phyloP scores from a whole-genome alignment of 2,797 vertebrate genomes.

The Typhlichthys eigenmanni region DNA sequence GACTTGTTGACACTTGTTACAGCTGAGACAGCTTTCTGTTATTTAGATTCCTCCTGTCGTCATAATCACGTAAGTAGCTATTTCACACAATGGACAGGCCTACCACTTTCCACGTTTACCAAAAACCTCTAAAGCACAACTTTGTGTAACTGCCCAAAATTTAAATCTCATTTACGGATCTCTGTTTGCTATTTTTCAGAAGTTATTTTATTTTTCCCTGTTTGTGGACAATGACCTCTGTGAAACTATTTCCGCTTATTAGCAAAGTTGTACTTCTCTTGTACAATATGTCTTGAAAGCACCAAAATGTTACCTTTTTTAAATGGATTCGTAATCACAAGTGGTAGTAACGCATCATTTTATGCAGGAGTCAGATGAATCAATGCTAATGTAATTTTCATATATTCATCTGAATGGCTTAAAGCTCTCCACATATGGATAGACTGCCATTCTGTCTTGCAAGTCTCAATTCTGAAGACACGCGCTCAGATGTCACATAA shows the following conservation, averaged over 20 bases:
- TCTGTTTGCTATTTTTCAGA: constrained; percentile 2
- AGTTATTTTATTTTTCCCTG: constrained; percentile 4
- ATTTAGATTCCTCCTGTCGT: no score
- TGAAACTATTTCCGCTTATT: constrained; percentile 39
- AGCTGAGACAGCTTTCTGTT: no score
- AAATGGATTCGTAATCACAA: no score
- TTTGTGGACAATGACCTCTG: constrained; percentile 43
- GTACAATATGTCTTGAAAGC: not conserved
- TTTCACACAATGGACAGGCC: no score
- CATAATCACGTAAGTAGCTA: no score
- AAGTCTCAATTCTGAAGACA: constrained; percentile 8
- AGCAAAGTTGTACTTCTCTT: constrained; percentile 12
- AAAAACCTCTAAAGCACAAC: not conserved
- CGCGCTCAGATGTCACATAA: constrained; percentile 40
- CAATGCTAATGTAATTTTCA: no score
- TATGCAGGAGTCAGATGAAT: no score
- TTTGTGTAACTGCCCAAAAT: not conserved
- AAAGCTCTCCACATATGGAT: not conserved
- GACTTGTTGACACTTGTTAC: no score
- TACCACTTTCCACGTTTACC: no score
- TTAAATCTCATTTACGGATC: not conserved
- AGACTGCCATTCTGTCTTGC: constrained; percentile 20
- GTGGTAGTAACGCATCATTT: no score
- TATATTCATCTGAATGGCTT: no score
- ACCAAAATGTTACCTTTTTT: not conserved